phyloP scores from a whole-genome alignment of 2,113 vertebrate genomes.

The Bubo bubo region DNA sequence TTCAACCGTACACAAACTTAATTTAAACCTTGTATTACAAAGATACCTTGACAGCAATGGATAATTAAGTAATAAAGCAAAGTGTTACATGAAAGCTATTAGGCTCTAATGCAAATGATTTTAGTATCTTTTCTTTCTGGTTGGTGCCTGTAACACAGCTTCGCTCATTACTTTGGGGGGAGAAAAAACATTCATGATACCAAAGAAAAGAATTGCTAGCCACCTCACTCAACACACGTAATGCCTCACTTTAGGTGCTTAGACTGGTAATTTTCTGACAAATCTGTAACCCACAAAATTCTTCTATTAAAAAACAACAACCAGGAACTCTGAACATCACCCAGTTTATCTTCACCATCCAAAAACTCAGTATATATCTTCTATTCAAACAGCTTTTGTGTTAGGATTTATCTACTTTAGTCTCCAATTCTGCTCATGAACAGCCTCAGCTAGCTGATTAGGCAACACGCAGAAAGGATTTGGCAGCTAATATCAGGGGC shows the following conservation, averaged over 20 bases:
- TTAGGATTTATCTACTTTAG: background rate
- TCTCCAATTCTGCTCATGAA: background rate
- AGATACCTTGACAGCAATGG: background rate
- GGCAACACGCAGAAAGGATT: constrained; percentile 11
- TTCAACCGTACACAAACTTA: background rate
- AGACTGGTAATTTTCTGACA: background rate
- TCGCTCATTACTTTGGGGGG: background rate
- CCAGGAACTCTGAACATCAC: background rate
- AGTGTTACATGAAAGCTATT: background rate
- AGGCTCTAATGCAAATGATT: background rate
- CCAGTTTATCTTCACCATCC: background rate
- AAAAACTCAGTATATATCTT: background rate
- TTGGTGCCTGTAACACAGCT: background rate
- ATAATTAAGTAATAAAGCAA: constrained; percentile 24
- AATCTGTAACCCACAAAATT: background rate
- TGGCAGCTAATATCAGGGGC: background rate
- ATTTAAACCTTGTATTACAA: background rate
- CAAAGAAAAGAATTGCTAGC: background rate
- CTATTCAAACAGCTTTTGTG: background rate
- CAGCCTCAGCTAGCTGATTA: constrained; percentile 20
- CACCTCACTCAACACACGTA: background rate
- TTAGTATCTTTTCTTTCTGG: background rate
- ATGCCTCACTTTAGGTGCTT: background rate
- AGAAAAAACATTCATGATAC: background rate
- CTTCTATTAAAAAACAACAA: background rate